These are phyloP conservation scores for Morpho helenor DNA, from an alignment of 2,888 invertebrate species.

Conservation along the genomic window DNA sequence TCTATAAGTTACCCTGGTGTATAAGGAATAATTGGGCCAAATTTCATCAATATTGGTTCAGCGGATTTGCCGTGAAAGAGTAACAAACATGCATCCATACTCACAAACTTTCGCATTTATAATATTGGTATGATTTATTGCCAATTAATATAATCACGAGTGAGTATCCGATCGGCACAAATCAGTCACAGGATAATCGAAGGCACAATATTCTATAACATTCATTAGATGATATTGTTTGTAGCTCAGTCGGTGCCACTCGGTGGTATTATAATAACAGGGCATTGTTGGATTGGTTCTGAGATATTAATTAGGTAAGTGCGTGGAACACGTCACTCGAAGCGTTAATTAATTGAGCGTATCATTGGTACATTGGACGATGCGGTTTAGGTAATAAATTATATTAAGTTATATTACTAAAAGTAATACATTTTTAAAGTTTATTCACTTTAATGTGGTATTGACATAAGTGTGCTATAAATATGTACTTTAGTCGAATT, in stretches of 20 bases:
- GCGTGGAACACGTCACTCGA: conserved; percentile 56
- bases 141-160: too few relatives aligned
- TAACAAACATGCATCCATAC: too few relatives aligned
- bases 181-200: not conserved
- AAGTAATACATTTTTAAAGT: too few relatives aligned
- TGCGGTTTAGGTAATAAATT: conserved; percentile 40
- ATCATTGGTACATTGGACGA: conserved; percentile 60
- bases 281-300: conserved; percentile 51
- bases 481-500: too few relatives aligned
- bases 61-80: too few relatives aligned
- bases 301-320: conserved; percentile 71
- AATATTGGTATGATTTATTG: too few relatives aligned
- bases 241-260: conserved; percentile 54
- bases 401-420: conserved; percentile 6
- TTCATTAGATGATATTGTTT: conserved; percentile 43
- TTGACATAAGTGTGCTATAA: too few relatives aligned
- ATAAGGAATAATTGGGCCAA: too few relatives aligned
- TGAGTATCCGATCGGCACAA: not conserved
- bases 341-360: conserved; percentile 68
- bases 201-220: conserved; percentile 6
- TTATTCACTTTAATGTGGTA: too few relatives aligned
- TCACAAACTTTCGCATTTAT: too few relatives aligned
- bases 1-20: too few relatives aligned
- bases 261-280: conserved; percentile 54
- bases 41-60: too few relatives aligned